phyloP scores from a whole-genome alignment of 1,140 invertebrate species.

The Euura lappo region DNA sequence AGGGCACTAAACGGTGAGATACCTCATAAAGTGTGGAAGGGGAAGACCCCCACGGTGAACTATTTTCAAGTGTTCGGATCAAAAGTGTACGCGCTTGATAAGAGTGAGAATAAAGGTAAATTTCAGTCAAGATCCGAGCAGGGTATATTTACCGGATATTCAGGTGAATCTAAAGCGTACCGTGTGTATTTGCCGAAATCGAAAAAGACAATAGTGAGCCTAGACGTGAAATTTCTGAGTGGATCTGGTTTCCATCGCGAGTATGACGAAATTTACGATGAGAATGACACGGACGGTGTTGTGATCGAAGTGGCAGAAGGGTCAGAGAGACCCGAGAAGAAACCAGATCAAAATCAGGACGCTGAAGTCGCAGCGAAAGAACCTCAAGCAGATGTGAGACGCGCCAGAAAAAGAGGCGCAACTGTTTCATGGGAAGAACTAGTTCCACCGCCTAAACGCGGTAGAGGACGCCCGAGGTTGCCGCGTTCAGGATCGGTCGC shows the following conservation, averaged over 20 bases:
- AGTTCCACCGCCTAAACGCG: neutral
- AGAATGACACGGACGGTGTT: neutral
- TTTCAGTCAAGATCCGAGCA: slow-evolving; percentile 29
- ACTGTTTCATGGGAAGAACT: neutral
- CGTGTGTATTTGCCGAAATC: neutral
- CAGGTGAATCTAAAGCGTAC: slow-evolving; percentile 16
- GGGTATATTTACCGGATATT: slow-evolving; percentile 22
- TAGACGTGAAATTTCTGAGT: slow-evolving; percentile 15
- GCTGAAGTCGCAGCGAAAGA: neutral
- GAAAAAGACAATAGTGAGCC: slow-evolving; percentile 13
- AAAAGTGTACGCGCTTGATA: slow-evolving; percentile 23
- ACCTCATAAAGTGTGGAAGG: slow-evolving; percentile 28
- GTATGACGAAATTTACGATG: neutral
- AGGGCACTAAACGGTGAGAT: slow-evolving; percentile 24
- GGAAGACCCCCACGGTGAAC: slow-evolving; percentile 19
- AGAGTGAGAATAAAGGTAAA: slow-evolving; percentile 24
- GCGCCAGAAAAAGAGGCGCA: neutral
- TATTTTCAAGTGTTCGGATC: slow-evolving; percentile 29
- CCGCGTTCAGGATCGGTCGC: neutral
- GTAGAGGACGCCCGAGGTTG: slow-evolving; percentile 11
- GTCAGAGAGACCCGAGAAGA: neutral
- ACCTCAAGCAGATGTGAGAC: neutral
- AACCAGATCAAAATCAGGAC: neutral
- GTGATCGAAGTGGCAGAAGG: neutral
- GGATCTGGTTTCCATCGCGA: slow-evolving; percentile 4